These are phyloP conservation scores for Ctenomys sociabilis DNA, from an alignment of 2,113 vertebrate genomes.

Conservation along the genomic window DNA sequence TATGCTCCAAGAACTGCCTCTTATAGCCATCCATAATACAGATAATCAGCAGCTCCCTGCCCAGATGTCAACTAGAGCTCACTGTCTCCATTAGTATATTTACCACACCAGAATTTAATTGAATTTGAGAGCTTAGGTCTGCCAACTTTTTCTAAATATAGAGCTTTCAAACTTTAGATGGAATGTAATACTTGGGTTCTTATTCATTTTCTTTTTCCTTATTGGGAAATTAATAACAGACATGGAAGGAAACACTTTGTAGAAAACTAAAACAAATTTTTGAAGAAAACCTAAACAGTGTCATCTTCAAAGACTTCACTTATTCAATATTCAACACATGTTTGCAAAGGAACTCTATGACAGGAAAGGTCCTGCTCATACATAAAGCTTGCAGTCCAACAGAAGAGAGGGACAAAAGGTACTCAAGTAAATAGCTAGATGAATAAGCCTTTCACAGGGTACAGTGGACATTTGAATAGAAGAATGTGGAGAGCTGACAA, in stretches of 20 bases:
- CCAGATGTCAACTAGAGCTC: constrained; percentile 9
- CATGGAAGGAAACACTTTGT: neutral
- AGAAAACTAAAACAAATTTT: neutral
- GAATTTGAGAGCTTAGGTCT: constrained; percentile 54
- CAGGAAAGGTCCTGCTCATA: neutral
- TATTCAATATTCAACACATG: constrained; percentile 41
- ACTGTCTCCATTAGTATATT: constrained; percentile 57
- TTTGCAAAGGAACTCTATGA: neutral
- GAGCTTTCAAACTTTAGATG: constrained; percentile 58
- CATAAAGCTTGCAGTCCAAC: neutral
- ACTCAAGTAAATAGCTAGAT: neutral
- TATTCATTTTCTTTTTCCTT: constrained; percentile 31
- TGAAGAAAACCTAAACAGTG: constrained; percentile 8
- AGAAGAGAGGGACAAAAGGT: neutral
- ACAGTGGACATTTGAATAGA: neutral
- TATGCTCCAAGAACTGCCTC: constrained; percentile 29
- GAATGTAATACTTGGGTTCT: constrained; percentile 43
- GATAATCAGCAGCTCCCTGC: constrained; percentile 56
- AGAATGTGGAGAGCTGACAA: neutral
- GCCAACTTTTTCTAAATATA: constrained; percentile 64
- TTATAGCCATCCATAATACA: constrained; percentile 47
- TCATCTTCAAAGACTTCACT: constrained; percentile 25
- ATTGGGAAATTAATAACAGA: constrained; percentile 24
- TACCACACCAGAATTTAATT: constrained; percentile 50
- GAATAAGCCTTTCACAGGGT: neutral